These are phyloP conservation scores for Pseudomugil gertrudae DNA, from an alignment of 2,797 vertebrate species.

Conservation along the genomic window DNA sequence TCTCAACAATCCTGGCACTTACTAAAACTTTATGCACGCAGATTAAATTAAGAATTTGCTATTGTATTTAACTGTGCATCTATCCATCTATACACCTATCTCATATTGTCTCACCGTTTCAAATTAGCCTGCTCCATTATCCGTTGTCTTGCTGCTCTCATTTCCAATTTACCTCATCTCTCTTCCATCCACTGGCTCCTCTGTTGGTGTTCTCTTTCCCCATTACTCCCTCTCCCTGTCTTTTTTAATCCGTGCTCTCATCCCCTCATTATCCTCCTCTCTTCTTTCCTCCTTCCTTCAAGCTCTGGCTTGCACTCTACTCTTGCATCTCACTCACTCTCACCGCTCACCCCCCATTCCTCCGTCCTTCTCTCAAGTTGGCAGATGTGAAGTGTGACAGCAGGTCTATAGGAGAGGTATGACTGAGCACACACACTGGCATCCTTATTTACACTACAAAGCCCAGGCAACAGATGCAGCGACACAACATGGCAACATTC, in stretches of 20 bases:
- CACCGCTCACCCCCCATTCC: conserved; percentile 4
- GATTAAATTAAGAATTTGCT: neutral
- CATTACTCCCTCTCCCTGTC: conserved; percentile 44
- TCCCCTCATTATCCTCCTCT: conserved; percentile 41
- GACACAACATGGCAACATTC: conserved; percentile 59
- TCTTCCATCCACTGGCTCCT: conserved; percentile 42
- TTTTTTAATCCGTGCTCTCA: conserved; percentile 55
- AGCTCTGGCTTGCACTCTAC: conserved; percentile 42
- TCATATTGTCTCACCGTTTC: conserved; percentile 21
- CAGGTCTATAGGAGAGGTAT: conserved; percentile 50
- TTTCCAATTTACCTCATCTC: conserved; percentile 47
- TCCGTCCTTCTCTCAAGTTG: neutral
- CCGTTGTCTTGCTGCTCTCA: conserved; percentile 16
- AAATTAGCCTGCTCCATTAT: conserved; percentile 34
- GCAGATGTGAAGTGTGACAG: conserved; percentile 65
- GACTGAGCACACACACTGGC: conserved; percentile 37
- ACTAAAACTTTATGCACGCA: neutral
- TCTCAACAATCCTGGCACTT: neutral
- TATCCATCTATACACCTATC: conserved; percentile 12
- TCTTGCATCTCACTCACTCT: conserved; percentile 47
- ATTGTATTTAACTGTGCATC: neutral
- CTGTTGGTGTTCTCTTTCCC: conserved; percentile 41
- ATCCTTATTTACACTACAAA: conserved; percentile 77
- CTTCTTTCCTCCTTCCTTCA: conserved; percentile 38
- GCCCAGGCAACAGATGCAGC: conserved; percentile 53